Base-by-base conservation (phyloP, 1,140 invertebrate genomes). In the Diabrotica undecimpunctata region DNA sequence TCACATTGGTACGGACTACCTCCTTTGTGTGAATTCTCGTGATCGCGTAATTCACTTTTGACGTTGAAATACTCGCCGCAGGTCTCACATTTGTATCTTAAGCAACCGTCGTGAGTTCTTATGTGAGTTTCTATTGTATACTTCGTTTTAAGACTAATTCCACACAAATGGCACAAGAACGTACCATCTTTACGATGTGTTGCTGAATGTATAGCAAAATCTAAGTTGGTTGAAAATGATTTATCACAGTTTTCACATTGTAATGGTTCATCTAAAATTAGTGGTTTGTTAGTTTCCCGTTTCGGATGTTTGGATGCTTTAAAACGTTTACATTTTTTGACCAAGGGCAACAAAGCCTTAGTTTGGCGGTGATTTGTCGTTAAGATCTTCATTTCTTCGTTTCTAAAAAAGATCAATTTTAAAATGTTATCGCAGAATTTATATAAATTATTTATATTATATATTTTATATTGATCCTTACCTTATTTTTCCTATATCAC, bases 1-100 rank as follows among this genome's bases (percentile, higher is more conserved):
- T 85, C 79, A 69, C 88, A 90, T 10, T 82, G 76, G 70, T 82
- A 89, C 0, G 86, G 86, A 62, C 84, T 84, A 61, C 84, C 80
- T 0, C 84, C 83, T 0, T 81, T 85, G 62, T 89, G 87, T 11
- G 70, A 77, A 56, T 77, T 70, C 59, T 77, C 74, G 61, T 78
- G 76, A 53, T 78, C 75, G 8, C 70, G 63, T 0, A 79, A 81
- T 74, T 81, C 81, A 0, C 81, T 82, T 55, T 75, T 79, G 7
- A 80, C 78, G 51, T 79, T 77, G 64, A 83, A 83, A 25, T 79
- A 77, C 66, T 82, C 82, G 5, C 77, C 74, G 60, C 82, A 83
- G 13, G 76, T 77, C n/a, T 81, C 76, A 61, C 83, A 84, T 68
- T 78, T 81, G 62, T 80, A 83, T 74, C 82, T 76, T 7, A 77